Evolutionary conservation across 2,113 vertebrate species (phyloP), one percentile per base, ranked within the genome.

Genomic region (Megaceryle torquata): DNA sequence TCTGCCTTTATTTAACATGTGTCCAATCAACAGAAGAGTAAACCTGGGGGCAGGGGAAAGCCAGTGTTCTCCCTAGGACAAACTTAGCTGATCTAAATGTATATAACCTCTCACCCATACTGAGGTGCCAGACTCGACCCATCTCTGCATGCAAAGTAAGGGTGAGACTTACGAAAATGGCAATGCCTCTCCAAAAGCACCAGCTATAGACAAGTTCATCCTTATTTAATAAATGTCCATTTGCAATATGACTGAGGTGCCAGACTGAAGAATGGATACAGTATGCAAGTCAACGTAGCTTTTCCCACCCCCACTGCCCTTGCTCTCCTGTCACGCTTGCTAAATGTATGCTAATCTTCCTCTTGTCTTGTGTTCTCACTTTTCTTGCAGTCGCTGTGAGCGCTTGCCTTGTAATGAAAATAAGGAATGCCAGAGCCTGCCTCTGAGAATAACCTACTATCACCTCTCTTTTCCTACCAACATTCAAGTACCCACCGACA

Each of bases 401-500:
- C 99, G 99, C 98, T 99, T 99, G 99, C 98, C 99, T 98, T 99
- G 99, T 98, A 98, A 98, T 98, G 99, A 99, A 95, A 98, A 97
- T 98, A 98, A 98, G 98, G 98, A 99, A 98, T 99, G 99, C 98
- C 98, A 98, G 98, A 97, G 97, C 98, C 98, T 98, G 98, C 99
- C 99, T 96, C 96, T 99, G 98, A 98, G 99, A 99, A 99, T 99
- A 98, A 99, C 99, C 98, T 98, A 98, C 99, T 99, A 99, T 98
- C 98, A 99, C 97, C 99, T 99, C 98, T 99, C 99, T 98, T 99
- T 99, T 97, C 99, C 99, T 87, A 99, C 98, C 99, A 99, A 99
- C 98, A 98, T 99, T 91, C 99, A 98, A 92, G 98, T 98, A 95
- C 98, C 98, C 97, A 99, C 98, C 97, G 98, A 98, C 97, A 98